Evolutionary conservation across 1,140 invertebrate species (phyloP).

Genomic region (Geopemphigus sp.): DNA sequence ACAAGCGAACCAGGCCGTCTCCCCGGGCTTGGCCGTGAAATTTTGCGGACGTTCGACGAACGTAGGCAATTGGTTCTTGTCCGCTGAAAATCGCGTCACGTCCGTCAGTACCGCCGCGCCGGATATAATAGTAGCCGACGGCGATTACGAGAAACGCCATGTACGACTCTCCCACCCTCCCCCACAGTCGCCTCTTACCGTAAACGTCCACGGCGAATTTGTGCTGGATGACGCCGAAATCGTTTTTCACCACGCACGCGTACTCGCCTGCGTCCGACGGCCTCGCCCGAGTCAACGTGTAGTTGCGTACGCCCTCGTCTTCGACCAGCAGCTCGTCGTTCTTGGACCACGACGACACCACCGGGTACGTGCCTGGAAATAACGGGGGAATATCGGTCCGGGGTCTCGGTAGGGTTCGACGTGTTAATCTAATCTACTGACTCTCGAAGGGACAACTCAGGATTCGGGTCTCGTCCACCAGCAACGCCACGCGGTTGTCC

Average conservation of each 20-base stretch:
- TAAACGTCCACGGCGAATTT: constrained; percentile 71
- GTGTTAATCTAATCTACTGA: too few species aligned
- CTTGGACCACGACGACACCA: constrained; percentile 12
- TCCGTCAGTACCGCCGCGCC: background rate
- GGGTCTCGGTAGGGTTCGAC: too few species aligned
- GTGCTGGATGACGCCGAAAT: constrained; percentile 71
- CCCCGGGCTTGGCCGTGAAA: constrained; percentile 51
- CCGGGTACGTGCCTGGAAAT: background rate
- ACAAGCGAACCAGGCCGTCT: constrained; percentile 52
- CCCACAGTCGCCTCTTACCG: too few species aligned
- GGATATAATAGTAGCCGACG: too few species aligned
- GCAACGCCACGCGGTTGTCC: constrained; percentile 10
- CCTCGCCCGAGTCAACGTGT: constrained; percentile 17
- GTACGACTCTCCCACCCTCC: too few species aligned
- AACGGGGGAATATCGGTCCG: too few species aligned
- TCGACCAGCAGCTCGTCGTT: background rate
- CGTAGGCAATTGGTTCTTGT: constrained; percentile 52
- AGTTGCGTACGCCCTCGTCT: background rate
- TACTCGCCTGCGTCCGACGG: constrained; percentile 75
- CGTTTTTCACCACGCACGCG: constrained; percentile 80
- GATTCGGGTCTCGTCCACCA: background rate
- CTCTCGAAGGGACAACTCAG: constrained; percentile 33
- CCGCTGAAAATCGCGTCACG: constrained; percentile 49
- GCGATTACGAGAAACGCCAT: too few species aligned
- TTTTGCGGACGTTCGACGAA: constrained; percentile 53